Evolutionary conservation across 2,888 invertebrate species (phyloP).

Genomic region (Cylindroiulus punctatus): DNA sequence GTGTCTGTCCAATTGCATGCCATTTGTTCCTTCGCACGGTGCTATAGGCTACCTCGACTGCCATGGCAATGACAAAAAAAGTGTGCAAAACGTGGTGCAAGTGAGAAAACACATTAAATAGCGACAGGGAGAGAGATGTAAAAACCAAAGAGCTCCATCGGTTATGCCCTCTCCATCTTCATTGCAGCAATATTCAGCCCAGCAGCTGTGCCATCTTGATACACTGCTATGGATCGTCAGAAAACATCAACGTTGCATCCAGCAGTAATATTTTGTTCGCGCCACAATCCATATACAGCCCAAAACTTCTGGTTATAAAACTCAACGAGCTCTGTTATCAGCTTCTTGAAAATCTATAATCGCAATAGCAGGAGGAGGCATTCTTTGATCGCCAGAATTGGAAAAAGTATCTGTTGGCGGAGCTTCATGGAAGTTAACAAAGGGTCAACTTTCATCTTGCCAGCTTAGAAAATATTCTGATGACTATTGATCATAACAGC

Average conservation of each 20-base stretch:
- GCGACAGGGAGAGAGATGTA: not conserved
- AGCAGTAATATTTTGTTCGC: not conserved
- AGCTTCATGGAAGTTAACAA: not conserved
- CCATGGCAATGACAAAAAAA: not conserved
- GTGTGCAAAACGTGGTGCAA: not conserved
- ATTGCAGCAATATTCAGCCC: not conserved
- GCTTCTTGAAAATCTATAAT: slow-evolving; percentile 14
- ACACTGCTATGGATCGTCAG: not conserved
- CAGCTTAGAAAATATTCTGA: slow-evolving; percentile 30
- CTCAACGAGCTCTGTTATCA: slow-evolving; percentile 25
- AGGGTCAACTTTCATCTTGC: not conserved
- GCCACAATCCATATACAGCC: not conserved
- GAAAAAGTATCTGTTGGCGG: not conserved
- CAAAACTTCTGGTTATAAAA: slow-evolving; percentile 35
- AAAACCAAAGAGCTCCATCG: not conserved
- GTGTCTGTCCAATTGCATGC: not conserved
- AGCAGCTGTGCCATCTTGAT: slow-evolving; percentile 4
- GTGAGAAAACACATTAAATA: slow-evolving; percentile 5
- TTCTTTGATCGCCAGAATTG: not conserved
- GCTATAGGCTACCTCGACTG: not conserved
- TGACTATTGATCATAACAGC: not conserved
- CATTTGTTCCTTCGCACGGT: not conserved
- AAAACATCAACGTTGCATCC: slow-evolving; percentile 16
- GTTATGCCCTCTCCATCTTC: not conserved
- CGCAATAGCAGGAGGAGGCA: not conserved